phyloP scores from a whole-genome alignment of 1,140 invertebrate species.

The Littorina saxatilis region DNA sequence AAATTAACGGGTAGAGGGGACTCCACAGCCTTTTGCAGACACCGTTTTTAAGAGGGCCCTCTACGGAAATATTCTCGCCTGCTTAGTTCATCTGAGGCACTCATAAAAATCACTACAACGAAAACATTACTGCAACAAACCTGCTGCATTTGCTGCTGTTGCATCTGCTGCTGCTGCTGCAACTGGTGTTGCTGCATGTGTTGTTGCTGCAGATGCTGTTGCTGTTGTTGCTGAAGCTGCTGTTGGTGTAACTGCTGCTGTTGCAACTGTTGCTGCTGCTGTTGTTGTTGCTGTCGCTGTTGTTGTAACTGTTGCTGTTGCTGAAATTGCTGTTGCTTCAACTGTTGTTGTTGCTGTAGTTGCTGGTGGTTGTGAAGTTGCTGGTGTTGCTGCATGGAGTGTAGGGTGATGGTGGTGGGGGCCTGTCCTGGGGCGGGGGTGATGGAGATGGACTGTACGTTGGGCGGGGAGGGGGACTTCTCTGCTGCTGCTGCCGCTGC shows the following conservation, averaged over 20 bases:
- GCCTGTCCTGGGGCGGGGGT: not conserved
- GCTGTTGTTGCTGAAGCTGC: not conserved
- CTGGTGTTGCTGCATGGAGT: not conserved
- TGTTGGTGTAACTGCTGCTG: not conserved
- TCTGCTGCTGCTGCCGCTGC: slow-evolving; percentile 1
- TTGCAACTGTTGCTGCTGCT: slow-evolving; percentile 4
- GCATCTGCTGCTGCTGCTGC: slow-evolving; percentile 20
- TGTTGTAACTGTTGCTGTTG: slow-evolving; percentile 9
- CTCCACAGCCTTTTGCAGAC: too few species aligned
- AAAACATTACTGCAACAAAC: not conserved
- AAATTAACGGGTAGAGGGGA: too few species aligned
- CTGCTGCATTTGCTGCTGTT: slow-evolving; percentile 19
- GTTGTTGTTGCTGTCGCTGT: slow-evolving; percentile 9
- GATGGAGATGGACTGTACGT: slow-evolving; percentile 10
- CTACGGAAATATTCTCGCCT: too few species aligned
- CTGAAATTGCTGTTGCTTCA: not conserved
- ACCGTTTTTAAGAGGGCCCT: too few species aligned
- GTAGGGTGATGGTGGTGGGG: not conserved
- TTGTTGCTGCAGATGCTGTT: slow-evolving; percentile 16
- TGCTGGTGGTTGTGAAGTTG: not conserved
- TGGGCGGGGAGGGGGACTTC: slow-evolving; percentile 45
- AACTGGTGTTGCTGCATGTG: slow-evolving; percentile 14
- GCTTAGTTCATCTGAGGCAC: too few species aligned
- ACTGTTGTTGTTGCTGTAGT: slow-evolving; percentile 21
- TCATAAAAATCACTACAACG: too few species aligned